A percentile compares a stretch with the other conserved stretches of the same genome.
phyloP scores from a whole-genome alignment of 2,113 vertebrate genomes.

The Scartelaos histophorus region DNA sequence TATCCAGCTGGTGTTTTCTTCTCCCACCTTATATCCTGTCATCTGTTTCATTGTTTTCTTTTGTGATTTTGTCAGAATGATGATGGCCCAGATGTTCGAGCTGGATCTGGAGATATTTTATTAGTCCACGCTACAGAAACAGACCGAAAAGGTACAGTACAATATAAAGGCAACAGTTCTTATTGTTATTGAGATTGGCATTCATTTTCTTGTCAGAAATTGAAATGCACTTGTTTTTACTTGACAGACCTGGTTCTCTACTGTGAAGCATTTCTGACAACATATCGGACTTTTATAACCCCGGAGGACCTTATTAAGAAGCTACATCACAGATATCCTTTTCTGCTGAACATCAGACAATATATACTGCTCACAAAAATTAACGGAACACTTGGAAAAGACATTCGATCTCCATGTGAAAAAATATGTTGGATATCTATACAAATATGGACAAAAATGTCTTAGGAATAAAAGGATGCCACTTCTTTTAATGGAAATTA shows the following conservation, averaged over 20 bases:
- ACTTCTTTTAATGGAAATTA: too few relatives aligned
- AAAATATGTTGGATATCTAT: too few relatives aligned
- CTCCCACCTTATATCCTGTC: neutral
- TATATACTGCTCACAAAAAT: neutral
- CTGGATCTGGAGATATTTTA: conserved; percentile 93
- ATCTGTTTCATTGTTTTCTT: neutral
- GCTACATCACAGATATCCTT: conserved; percentile 99
- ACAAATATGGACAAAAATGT: too few relatives aligned
- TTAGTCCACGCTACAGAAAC: conserved; percentile 97
- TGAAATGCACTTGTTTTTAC: conserved; percentile 24
- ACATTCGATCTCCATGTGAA: too few relatives aligned
- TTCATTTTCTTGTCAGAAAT: conserved; percentile 11
- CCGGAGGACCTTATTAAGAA: conserved; percentile 98
- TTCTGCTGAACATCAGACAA: conserved; percentile 7
- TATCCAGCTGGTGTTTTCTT: conserved; percentile 12
- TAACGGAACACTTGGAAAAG: too few relatives aligned
- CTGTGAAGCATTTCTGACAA: conserved; percentile 98
- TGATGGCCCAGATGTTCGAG: conserved; percentile 95
- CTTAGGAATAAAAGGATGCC: too few relatives aligned
- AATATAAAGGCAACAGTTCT: neutral
- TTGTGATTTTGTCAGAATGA: conserved; percentile 80
- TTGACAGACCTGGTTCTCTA: conserved; percentile 92
- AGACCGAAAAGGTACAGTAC: conserved; percentile 90
- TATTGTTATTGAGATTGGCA: neutral
- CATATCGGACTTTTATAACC: conserved; percentile 95